phyloP scores from a whole-genome alignment of 2,797 vertebrate species.

The Neopelma chrysocephalum region DNA sequence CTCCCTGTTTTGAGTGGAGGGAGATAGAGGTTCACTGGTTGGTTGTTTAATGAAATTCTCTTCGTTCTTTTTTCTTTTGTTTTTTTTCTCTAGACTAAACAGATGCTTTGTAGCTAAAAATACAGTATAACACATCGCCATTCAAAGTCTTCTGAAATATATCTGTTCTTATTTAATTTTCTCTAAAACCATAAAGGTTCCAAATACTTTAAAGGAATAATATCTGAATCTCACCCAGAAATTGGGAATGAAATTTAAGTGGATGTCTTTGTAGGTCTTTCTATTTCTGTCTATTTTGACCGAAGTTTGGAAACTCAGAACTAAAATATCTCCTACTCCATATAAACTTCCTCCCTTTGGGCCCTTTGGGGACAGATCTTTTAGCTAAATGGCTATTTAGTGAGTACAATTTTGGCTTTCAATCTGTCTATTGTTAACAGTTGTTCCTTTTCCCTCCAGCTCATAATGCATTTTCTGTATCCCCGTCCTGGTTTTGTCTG shows the following conservation, averaged over 20 bases:
- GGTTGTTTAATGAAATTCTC: not conserved
- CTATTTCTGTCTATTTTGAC: not conserved
- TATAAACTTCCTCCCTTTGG: not conserved
- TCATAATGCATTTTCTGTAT: not conserved
- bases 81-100: not conserved
- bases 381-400: not conserved
- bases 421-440: not conserved
- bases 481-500: not conserved
- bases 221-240: not conserved
- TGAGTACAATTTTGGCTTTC: not conserved
- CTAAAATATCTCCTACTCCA: not conserved
- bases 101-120: not conserved
- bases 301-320: not conserved
- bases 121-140: not conserved
- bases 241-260: not conserved
- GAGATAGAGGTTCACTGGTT: not conserved
- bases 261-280: not conserved
- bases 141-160: not conserved
- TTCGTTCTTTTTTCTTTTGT: not conserved
- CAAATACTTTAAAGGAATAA: not conserved
- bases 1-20: not conserved
- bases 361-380: not conserved
- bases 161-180: not conserved
- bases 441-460: not conserved
- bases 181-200: not conserved